Conservation (phyloP, 1,140 invertebrate genomes). For the Drosophila albomicans region DNA sequence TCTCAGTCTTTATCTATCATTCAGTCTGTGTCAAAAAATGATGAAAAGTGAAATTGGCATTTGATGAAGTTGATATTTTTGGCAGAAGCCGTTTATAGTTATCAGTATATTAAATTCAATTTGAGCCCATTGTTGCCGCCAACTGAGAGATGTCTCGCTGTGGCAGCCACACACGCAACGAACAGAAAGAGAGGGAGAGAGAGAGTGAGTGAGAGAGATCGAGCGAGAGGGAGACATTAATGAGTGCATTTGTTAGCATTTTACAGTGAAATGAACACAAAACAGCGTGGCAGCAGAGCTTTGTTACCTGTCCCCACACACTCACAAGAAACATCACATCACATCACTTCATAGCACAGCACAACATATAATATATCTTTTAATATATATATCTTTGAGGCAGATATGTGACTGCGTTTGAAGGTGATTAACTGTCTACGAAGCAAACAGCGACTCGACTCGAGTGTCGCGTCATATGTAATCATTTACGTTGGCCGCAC, state of each 20-base stretch:
- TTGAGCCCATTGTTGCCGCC: slow-evolving; percentile 37
- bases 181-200: neutral
- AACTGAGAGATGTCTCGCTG: slow-evolving; percentile 5
- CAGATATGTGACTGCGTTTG: slow-evolving; percentile 31
- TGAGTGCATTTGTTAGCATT: slow-evolving; percentile 72
- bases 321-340: neutral
- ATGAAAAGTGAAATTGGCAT: slow-evolving; percentile 19
- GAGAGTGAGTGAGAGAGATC: neutral
- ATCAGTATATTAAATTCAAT: slow-evolving; percentile 23
- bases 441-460: slow-evolving; percentile 18
- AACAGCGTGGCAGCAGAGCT: slow-evolving; percentile 32
- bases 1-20: neutral
- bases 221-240: slow-evolving; percentile 34
- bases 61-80: slow-evolving; percentile 20
- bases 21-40: neutral
- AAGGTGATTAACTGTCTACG: slow-evolving; percentile 62
- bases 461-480: slow-evolving; percentile 30
- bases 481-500: slow-evolving; percentile 56
- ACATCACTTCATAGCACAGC: neutral
- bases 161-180: neutral
- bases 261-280: slow-evolving; percentile 65
- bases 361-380: slow-evolving; percentile 6
- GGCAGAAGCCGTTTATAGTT: slow-evolving; percentile 18
- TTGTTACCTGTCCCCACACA: slow-evolving; percentile 8
- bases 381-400: slow-evolving; percentile 21